Evolutionary conservation across 2,888 invertebrate species (phyloP), one percentile per base, ranked within the genome.

Genomic region (Drosophila stalkeri): DNA sequence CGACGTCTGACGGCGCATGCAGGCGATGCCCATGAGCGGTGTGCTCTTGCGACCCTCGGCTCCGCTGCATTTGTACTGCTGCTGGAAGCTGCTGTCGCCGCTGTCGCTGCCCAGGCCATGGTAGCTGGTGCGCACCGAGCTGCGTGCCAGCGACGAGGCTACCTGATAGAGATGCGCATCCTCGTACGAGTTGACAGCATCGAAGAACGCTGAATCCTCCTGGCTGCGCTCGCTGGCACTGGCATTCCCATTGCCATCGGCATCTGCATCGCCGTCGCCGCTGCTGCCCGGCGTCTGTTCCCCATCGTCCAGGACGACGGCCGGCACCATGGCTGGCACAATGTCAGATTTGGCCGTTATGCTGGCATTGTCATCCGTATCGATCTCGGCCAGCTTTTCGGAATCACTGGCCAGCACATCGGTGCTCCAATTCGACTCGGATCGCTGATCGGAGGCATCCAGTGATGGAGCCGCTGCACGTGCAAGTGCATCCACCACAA

Each of bases 341-440:
- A 94, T 94, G 91, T 97, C 97, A 0, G 97, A 97, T 73, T 96
- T 94, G 33, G 95, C 94, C 14, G 95, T 95, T 23, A 96, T 95
- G 67, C 96, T 96, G 75, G 94, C 94, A 89, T 94, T 95, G 89
- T 95, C 95, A 81, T 95, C 95, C 0, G 95, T 95, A 82, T 95
- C 95, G 85, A 95, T 96, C 94, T 99, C 98, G 0, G 97, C 97
- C 86, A 98, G 94, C 66, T 98, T 95, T 87, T 98, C 97, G 23
- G 98, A 98, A 92, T 99, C 99, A 2, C 98, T 98, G 0, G 97
- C 96, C 52, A 98, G 94, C 18, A 99, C 99, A 93, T 99, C 99
- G 66, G 98, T 99, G 90, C 98, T 98, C 99, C 99, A 99, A 0
- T 98, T 98, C 60, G 96, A 96, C 93, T 99, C 99, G 85, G 98